Evolutionary conservation across 92 coral and sea anemone genomes (phyloP).

Genomic region (Isaurus tuberculatus): DNA sequence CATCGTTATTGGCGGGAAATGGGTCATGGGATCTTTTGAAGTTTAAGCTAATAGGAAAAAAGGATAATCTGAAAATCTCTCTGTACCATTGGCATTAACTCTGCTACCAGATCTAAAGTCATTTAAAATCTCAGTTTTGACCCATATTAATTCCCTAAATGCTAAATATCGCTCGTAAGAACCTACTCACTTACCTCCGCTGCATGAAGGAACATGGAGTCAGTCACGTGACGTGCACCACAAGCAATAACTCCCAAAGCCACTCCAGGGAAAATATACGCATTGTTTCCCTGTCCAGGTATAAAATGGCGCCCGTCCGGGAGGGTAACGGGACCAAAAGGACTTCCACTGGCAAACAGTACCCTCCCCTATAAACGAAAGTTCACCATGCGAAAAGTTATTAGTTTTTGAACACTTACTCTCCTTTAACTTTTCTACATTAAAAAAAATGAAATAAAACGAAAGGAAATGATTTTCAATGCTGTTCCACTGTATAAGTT

Average conservation of each 20-base stretch:
- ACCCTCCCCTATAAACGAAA: constrained; percentile 77
- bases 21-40: too few relatives aligned
- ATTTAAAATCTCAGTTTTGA: too few relatives aligned
- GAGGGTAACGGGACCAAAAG: constrained; percentile 94
- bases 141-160: background rate
- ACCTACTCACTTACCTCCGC: constrained; percentile 73
- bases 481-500: background rate
- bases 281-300: constrained; percentile 98
- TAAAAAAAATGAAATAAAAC: background rate
- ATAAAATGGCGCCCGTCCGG: constrained; percentile 93
- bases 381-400: background rate
- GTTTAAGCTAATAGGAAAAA: too few relatives aligned
- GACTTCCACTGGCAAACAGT: constrained; percentile 97
- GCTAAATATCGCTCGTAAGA: background rate
- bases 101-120: too few relatives aligned
- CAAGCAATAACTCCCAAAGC: constrained; percentile 92
- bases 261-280: constrained; percentile 96
- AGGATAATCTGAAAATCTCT: too few relatives aligned
- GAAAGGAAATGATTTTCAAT: background rate
- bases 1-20: too few relatives aligned
- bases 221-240: constrained; percentile 86
- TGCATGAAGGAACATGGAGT: constrained; percentile 89
- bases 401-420: background rate
- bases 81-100: too few relatives aligned
- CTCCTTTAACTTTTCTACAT: background rate